Conservation (phyloP, 1,140 invertebrate genomes). For the Halictus rubicundus region DNA sequence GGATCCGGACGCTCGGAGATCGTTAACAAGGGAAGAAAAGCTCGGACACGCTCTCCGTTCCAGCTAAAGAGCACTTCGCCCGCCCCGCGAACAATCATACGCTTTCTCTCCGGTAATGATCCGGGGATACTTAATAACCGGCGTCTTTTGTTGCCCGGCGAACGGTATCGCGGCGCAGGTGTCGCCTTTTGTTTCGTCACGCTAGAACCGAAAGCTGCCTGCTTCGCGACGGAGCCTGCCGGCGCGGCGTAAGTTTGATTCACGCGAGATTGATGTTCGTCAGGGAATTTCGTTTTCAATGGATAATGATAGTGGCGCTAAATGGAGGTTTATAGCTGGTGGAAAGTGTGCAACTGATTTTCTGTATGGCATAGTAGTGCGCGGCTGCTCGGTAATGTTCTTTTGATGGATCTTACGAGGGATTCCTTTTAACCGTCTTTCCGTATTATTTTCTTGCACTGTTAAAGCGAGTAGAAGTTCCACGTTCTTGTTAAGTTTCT, state of each 20-base stretch:
- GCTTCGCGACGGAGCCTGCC: neutral
- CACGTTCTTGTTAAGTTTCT: no score
- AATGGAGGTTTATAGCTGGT: no score
- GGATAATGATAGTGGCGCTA: no score
- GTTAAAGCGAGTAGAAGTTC: no score
- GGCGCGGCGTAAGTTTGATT: neutral
- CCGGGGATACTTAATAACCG: constrained; percentile 1
- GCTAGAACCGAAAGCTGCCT: neutral
- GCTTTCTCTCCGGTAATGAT: constrained; percentile 31
- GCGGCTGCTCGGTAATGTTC: no score
- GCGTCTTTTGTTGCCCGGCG: neutral
- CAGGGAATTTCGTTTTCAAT: no score
- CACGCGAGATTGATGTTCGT: neutral
- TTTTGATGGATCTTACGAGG: no score
- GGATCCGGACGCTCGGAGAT: constrained; percentile 32
- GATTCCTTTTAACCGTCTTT: no score
- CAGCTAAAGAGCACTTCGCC: constrained; percentile 7
- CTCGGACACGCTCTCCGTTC: constrained; percentile 13
- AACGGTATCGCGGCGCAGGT: neutral
- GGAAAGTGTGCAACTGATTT: no score
- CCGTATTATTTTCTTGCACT: no score
- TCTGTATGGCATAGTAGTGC: no score
- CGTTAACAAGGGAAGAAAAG: constrained; percentile 53
- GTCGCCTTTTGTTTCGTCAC: neutral
- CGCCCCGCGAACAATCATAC: constrained; percentile 29